Percentiles rank a stretch among this genome's conserved stretches.
Evolutionary conservation across 2,797 vertebrate genomes (phyloP).

Genomic region (Pseudocheirus occidentalis): DNA sequence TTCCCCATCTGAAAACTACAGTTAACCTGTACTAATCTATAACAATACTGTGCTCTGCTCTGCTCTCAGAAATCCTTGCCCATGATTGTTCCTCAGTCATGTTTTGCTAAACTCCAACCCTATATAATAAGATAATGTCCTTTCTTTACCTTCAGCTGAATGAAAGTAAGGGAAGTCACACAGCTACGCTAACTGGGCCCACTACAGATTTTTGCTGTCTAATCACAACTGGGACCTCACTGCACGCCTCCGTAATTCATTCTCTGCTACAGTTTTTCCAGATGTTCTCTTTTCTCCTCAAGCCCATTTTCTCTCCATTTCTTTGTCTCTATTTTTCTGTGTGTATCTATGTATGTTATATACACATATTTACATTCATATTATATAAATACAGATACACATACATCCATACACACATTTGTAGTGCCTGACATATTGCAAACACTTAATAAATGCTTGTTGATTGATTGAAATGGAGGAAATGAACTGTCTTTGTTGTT

Average conservation of each 20-base stretch:
- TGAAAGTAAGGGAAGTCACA: neutral
- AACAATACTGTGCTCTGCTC: neutral
- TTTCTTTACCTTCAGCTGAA: neutral
- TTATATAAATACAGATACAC: too few relatives aligned
- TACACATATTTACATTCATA: neutral
- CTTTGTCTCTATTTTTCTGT: neutral
- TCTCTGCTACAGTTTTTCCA: neutral
- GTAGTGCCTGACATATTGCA: neutral
- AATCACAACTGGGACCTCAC: neutral
- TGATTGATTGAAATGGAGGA: neutral
- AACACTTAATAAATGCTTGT: neutral
- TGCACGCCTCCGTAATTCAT: neutral
- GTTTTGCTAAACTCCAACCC: neutral
- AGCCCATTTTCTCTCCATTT: neutral
- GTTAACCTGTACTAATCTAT: neutral
- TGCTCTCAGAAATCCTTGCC: neutral
- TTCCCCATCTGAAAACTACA: neutral
- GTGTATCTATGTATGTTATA: too few relatives aligned
- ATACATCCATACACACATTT: neutral
- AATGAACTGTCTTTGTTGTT: neutral
- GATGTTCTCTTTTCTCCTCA: neutral
- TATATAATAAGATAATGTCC: neutral
- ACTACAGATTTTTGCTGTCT: neutral
- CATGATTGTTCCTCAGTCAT: neutral
- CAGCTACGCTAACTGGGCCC: neutral